A percentile compares a stretch with the other conserved stretches of the same genome.
phyloP scores from a whole-genome alignment of 2,113 vertebrate genomes.

The Poicephalus gulielmi region DNA sequence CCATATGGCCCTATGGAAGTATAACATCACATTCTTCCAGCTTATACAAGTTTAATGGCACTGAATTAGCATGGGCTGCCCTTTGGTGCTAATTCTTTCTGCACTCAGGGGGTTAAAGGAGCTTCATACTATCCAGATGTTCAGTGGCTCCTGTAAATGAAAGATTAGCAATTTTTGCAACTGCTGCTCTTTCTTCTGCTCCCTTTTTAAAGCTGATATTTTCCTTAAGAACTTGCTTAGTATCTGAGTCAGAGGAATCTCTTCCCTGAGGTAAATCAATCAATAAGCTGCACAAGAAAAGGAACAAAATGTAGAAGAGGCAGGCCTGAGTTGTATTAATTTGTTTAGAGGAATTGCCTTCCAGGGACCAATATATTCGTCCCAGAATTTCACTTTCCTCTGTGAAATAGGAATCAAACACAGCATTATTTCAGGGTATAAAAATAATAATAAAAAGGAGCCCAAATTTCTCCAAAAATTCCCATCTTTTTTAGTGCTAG shows the following conservation, averaged over 20 bases:
- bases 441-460: slow-evolving; percentile 44
- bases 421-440: slow-evolving; percentile 48
- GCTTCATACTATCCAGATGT: slow-evolving; percentile 77
- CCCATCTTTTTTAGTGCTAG: not conserved
- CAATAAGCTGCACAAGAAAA: slow-evolving; percentile 72
- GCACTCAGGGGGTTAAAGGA: slow-evolving; percentile 76
- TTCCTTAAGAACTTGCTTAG: slow-evolving; percentile 78
- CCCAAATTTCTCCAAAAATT: not conserved
- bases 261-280: slow-evolving; percentile 80
- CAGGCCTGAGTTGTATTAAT: slow-evolving; percentile 65
- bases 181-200: slow-evolving; percentile 72
- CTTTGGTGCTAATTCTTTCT: slow-evolving; percentile 78
- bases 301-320: slow-evolving; percentile 63
- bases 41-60: slow-evolving; percentile 77
- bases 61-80: slow-evolving; percentile 74
- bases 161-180: slow-evolving; percentile 78
- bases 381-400: slow-evolving; percentile 36
- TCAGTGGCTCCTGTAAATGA: slow-evolving; percentile 76
- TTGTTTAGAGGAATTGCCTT: slow-evolving; percentile 67
- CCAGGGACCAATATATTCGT: slow-evolving; percentile 29
- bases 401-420: slow-evolving; percentile 49
- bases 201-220: slow-evolving; percentile 75
- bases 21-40: slow-evolving; percentile 63
- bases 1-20: slow-evolving; percentile 66
- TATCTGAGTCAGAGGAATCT: slow-evolving; percentile 77